Conservation (phyloP, 2,797 vertebrate species). For the Oreonectes daqikongensis region DNA sequence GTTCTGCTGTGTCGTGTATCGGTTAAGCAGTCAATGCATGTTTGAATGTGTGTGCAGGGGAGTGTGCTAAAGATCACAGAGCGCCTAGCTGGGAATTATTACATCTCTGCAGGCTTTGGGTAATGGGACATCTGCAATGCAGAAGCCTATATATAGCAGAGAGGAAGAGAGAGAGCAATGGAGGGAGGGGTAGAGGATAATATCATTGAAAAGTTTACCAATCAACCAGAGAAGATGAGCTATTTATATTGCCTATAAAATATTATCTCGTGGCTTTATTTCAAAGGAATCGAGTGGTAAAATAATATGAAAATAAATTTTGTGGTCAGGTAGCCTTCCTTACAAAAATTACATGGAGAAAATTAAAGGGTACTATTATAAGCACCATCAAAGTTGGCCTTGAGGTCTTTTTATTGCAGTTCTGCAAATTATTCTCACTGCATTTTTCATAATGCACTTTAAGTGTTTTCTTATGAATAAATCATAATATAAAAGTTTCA, state of each 20-base stretch:
- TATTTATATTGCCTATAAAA: no score
- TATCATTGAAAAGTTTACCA: no score
- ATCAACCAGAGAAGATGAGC: no score
- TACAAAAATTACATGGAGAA: neutral
- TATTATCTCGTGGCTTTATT: no score
- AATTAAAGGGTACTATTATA: neutral
- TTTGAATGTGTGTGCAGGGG: constrained; percentile 5
- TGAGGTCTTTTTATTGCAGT: neutral
- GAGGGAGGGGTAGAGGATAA: neutral
- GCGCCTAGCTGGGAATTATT: constrained; percentile 64
- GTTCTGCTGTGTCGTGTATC: constrained; percentile 20
- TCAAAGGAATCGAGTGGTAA: neutral
- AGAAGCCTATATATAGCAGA: constrained; percentile 74
- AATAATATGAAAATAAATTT: neutral
- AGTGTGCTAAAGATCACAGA: neutral
- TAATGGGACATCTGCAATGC: constrained; percentile 74
- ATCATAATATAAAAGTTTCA: neutral
- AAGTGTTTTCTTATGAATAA: neutral
- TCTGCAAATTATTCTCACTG: neutral
- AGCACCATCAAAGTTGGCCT: neutral
- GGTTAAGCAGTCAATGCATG: neutral
- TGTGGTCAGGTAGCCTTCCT: neutral
- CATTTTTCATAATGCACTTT: neutral
- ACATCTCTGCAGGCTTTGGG: constrained; percentile 61
- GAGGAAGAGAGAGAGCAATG: constrained; percentile 44